Base-by-base conservation (phyloP, 2,797 vertebrate genomes). In the Mormyrus hasselquistii region DNA sequence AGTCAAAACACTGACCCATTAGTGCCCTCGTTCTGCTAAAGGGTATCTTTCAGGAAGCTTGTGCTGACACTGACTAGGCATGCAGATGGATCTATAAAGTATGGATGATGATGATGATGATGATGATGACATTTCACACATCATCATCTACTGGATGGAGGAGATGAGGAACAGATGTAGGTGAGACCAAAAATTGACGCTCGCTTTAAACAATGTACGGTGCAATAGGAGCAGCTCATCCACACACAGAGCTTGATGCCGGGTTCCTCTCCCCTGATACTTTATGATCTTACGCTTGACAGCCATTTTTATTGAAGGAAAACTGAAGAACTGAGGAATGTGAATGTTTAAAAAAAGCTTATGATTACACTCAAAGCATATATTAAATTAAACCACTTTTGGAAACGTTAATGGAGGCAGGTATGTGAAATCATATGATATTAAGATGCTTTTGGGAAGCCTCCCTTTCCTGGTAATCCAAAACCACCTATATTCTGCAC, bases 381-480 rank as follows among this genome's bases (percentile, higher is more conserved):
- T 62, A 88, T 89, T 89, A 89, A 88, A 84, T 85, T 88, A 89
- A 85, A 84, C 41, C 76, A 65, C 59, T 87, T 73, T 69, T 84
- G 55, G 34, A 84, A 62, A 49, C 73, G 22, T 83, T 82, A 65
- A 89, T 88, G 38, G 50, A 49, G 73, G 82, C 53, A 89, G 86
- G 69, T 89, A 52, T 88, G 89, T 82, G 55, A 88, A 89, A 84
- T 57, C 34, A 29, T 41, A 88, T 22, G 89, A 89, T 89, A 84
- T 84, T 88, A 29, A 89, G 82, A 44, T 41, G 86, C 59, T 87
- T 89, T 65, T 86, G 84, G 29, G 84, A 55, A 92, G 92, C 91
- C 92, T 90, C 91, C 92, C 92, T 91, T 44, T 91, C 89, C 76
- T 16, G 88, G 91, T 95, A 95, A 95, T 95, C 94, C 94, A 90